Base-by-base conservation (phyloP, 2,797 vertebrate genomes). In the Alfaro cultratus region DNA sequence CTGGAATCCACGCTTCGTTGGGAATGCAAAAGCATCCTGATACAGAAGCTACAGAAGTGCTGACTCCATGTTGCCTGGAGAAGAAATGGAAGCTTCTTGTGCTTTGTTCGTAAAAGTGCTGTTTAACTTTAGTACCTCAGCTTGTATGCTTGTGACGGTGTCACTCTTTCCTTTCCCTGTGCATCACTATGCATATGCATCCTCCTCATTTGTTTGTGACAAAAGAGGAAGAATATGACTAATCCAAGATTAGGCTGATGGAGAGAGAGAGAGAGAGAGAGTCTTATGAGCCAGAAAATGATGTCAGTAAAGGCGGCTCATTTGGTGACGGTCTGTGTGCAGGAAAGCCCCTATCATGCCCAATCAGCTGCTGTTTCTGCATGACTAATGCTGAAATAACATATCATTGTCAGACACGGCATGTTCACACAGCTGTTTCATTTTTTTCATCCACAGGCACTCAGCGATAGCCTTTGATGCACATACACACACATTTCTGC, bases 331-430 rank as follows among this genome's bases (percentile, higher is more conserved):
- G 53, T 76, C 41, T 81, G 85, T 81, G 77, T 53, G 72, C 80
- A 82, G 82, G 75, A 87, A 85, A 88, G 75, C 71, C 82, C 72
- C 51, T 79, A 88, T 92, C 91, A 87, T 81, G 83, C 89, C 83
- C 84, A 84, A 92, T 94, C 93, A 93, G 92, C 88, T 84, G 90
- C 85, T 84, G 60, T 57, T 86, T 88, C 84, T 87, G 88, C 90
- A 88, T 91, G 89, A 92, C 90, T 87, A 91, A 90, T 88, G 90
- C 91, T 91, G 91, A 91, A 86, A 87, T 83, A 83, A 93, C 92
- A 92, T 88, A 91, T 91, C 90, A 85, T 73, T 82, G 88, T 93
- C 88, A 88, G 82, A 92, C 88, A 76, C 78, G 73, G 75, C 83
- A 85, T 90, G 88, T 88, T 93, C 87, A 73, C 89, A 78, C 84